Evolutionary conservation across 2,797 vertebrate genomes (phyloP).

Genomic region (Carduelis carduelis): DNA sequence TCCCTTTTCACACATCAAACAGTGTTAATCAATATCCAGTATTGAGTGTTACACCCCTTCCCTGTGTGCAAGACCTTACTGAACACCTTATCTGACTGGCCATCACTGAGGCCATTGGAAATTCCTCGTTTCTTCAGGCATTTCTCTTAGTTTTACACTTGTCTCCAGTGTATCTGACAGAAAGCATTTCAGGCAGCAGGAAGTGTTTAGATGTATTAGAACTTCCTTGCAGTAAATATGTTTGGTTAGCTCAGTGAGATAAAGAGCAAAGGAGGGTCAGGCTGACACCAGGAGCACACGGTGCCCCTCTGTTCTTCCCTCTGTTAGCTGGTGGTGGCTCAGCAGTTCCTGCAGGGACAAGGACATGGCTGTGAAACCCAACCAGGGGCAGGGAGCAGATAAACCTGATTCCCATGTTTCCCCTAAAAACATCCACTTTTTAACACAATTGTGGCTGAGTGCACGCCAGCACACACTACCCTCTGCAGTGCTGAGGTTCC

Average conservation of each 20-base stretch:
- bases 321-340: background rate
- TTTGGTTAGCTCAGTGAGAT: background rate
- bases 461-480: background rate
- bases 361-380: background rate
- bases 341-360: background rate
- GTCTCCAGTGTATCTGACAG: background rate
- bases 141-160: background rate
- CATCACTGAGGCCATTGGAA: background rate
- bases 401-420: background rate
- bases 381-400: background rate
- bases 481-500: rapidly evolving
- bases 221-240: background rate
- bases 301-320: background rate
- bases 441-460: background rate
- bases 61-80: background rate
- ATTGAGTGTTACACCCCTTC: background rate
- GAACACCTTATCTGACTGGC: background rate
- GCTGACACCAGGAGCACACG: background rate
- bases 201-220: background rate
- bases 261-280: background rate
- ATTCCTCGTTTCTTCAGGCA: background rate
- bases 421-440: background rate
- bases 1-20: background rate
- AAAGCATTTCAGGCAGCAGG: background rate
- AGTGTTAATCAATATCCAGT: background rate